Percentiles rank a stretch among this genome's conserved stretches.
Conservation (phyloP, 2,797 vertebrate species). For the Myotis daubentonii region DNA sequence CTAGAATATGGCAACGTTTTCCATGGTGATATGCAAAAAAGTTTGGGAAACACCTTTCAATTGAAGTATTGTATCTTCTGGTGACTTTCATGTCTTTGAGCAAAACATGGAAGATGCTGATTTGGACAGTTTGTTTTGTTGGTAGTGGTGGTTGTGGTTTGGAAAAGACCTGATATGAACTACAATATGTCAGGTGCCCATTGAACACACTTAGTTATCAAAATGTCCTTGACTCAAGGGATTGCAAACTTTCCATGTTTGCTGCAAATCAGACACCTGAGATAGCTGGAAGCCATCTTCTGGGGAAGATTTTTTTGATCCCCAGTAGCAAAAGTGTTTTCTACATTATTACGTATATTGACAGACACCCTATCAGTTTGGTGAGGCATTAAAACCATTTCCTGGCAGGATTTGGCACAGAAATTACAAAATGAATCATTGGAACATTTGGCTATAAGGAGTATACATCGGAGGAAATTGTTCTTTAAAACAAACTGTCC, state of each 20-base stretch:
- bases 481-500: conserved; percentile 5
- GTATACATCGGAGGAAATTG: background rate
- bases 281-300: conserved; percentile 37
- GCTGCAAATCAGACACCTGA: background rate
- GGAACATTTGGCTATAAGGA: background rate
- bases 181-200: background rate
- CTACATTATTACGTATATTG: background rate
- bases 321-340: background rate
- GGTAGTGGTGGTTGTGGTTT: background rate
- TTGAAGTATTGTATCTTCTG: background rate
- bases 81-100: background rate
- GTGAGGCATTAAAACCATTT: conserved; percentile 50
- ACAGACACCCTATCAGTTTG: conserved; percentile 48
- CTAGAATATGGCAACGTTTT: background rate
- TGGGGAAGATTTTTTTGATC: background rate
- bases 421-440: conserved; percentile 49
- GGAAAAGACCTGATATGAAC: background rate
- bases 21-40: background rate
- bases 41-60: background rate
- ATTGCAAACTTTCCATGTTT: background rate
- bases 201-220: background rate
- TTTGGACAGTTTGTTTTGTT: background rate
- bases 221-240: conserved; percentile 47
- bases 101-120: background rate
- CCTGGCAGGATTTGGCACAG: conserved; percentile 47